Base-by-base conservation (phyloP, 2,888 invertebrate species). In the Marasmarcha lunaedactyla region DNA sequence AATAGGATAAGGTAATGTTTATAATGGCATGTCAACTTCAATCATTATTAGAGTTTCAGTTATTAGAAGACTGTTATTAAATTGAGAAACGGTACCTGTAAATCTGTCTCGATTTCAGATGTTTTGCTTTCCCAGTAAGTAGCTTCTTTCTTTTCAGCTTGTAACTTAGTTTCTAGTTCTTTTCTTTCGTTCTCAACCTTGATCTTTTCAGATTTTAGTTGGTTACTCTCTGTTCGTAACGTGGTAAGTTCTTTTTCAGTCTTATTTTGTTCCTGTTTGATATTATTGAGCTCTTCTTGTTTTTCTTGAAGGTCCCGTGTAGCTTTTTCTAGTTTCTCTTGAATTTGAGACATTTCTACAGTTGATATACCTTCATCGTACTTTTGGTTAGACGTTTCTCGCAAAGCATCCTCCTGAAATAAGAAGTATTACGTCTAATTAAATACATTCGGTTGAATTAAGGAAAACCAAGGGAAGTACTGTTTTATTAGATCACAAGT, bases 81-180 rank as follows among this genome's bases (percentile, higher is more conserved):
- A 30, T 30, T 7, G 6, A 30, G 30, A 41, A 36, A n/a, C n/a
- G n/a, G 40, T 67, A 85, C 86, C 69, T 85, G 84, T 37, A 89
- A 57, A 52, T 89, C 89, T 33, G 74, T 78, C 50, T 89, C 88
- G 30, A 88, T 59, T 51, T 88, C 88, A 0, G 83, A 74, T 9
- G 87, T 71, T 60, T 89, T 90, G 35, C 85, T 86, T 58, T 90
- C 88, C 70, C 89, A 85, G 45, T 88, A 88, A 35, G 83, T 74
- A 14, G 87, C 86, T 48, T 90, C 89, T 52, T 88, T 88, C 53
- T 83, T 85, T 49, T 86, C 85, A 25, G 79, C 71, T 64, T 87
- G 85, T 43, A 85, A 74, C 49, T 88, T 88, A 35, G 78, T 85
- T 52, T 90, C 89, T 26, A 87, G 70, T 51, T 90, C 89, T 48